Evolutionary conservation across 2,888 invertebrate genomes (phyloP).

Genomic region (Cenopis cana): DNA sequence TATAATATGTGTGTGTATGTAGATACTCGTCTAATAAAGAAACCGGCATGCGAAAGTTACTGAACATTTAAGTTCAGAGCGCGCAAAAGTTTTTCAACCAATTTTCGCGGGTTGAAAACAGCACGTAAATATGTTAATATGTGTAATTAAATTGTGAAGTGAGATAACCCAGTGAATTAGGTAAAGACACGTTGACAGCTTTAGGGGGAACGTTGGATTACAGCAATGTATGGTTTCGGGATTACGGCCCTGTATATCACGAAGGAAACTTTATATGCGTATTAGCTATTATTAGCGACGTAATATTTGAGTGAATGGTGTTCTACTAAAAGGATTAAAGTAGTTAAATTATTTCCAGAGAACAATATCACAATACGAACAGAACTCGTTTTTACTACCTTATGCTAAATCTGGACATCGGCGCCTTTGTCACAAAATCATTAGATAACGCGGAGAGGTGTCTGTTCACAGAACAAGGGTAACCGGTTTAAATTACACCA

Average conservation of each 20-base stretch:
- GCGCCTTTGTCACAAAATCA: background rate
- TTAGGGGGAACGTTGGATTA: constrained; percentile 39
- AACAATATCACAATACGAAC: background rate
- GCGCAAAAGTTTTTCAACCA: constrained; percentile 16
- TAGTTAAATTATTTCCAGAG: background rate
- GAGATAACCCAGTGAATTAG: constrained; percentile 34
- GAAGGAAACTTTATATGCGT: constrained; percentile 2
- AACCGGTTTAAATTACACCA: constrained; percentile 33
- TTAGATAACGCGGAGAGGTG: constrained; percentile 28
- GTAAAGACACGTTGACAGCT: constrained; percentile 40
- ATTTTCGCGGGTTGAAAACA: constrained; percentile 15
- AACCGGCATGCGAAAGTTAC: background rate
- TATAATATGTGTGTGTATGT: too few relatives aligned
- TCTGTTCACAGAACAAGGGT: constrained; percentile 26
- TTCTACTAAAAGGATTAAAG: background rate
- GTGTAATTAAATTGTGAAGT: constrained; percentile 40
- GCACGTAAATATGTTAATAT: constrained; percentile 37
- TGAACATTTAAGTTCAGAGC: background rate
- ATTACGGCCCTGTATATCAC: constrained; percentile 21
- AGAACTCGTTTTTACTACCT: background rate
- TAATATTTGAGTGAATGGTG: background rate
- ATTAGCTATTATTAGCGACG: background rate
- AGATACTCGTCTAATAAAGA: background rate
- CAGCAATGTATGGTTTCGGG: constrained; percentile 17
- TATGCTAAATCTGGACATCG: background rate